Conservation (phyloP, 1,140 invertebrate genomes). For the Drosophila elegans region DNA sequence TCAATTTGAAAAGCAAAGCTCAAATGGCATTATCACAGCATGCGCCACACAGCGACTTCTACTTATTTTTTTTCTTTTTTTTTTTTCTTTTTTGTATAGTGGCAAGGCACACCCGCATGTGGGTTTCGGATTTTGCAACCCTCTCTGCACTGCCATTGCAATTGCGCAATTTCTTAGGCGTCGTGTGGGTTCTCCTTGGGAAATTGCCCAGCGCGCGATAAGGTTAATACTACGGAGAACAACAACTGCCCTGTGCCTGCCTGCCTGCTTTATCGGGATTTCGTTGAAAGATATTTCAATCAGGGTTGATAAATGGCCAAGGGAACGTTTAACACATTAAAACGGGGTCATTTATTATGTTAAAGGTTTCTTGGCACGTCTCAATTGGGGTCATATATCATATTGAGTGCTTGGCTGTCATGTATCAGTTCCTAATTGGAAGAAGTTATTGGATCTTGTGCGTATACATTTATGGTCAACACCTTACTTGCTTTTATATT, state of each 20-base stretch:
- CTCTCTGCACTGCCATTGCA: constrained; percentile 33
- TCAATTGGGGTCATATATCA: constrained; percentile 23
- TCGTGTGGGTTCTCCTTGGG: constrained; percentile 57
- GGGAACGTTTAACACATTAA: constrained; percentile 34
- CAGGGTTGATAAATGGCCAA: constrained; percentile 38
- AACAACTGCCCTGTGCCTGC: constrained; percentile 7
- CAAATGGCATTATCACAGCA: constrained; percentile 80
- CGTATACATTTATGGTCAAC: constrained; percentile 17
- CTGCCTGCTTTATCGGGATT: constrained; percentile 43
- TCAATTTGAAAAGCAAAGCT: constrained; percentile 80
- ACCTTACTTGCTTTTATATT: constrained; percentile 1
- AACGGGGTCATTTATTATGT: constrained; percentile 37
- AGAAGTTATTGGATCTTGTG: not conserved
- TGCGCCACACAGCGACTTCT: constrained; percentile 44
- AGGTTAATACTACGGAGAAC: constrained; percentile 22
- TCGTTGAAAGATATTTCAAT: constrained; percentile 43
- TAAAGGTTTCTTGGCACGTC: constrained; percentile 29
- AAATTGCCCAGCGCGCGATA: constrained; percentile 58
- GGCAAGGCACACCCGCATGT: constrained; percentile 66
- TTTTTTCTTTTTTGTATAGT: too few species aligned
- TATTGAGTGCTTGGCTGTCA: constrained; percentile 9
- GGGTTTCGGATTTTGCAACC: constrained; percentile 69
- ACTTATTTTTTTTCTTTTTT: not conserved
- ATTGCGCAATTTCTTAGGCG: constrained; percentile 64
- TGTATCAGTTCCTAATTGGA: constrained; percentile 18